These are phyloP conservation scores for Etheostoma perlongum DNA, from an alignment of 2,797 vertebrate species.

Conservation along the genomic window DNA sequence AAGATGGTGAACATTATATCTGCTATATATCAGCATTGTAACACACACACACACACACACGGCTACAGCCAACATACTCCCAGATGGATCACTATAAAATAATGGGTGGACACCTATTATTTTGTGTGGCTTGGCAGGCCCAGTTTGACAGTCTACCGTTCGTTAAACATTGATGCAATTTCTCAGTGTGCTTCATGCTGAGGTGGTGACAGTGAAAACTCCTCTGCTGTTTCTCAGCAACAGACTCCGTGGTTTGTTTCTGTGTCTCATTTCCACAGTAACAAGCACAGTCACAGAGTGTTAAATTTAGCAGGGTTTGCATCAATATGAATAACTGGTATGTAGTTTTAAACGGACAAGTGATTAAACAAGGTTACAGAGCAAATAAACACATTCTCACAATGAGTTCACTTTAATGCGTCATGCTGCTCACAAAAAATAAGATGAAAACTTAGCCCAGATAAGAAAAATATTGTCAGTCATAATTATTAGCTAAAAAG, in stretches of 20 bases:
- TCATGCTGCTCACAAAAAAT: too few species aligned
- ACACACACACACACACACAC: too few species aligned
- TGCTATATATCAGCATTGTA: neutral
- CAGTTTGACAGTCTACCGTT: slow-evolving; percentile 40
- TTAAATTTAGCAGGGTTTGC: slow-evolving; percentile 60
- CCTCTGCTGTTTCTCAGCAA: slow-evolving; percentile 76
- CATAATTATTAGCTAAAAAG: too few species aligned
- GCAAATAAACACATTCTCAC: slow-evolving; percentile 22
- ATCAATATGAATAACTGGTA: slow-evolving; percentile 45
- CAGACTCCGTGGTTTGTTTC: slow-evolving; percentile 59
- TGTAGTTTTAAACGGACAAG: slow-evolving; percentile 26
- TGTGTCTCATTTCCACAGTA: slow-evolving; percentile 65
- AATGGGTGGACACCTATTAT: slow-evolving; percentile 26
- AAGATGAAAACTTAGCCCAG: too few species aligned
- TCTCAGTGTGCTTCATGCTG: slow-evolving; percentile 49
- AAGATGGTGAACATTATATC: neutral
- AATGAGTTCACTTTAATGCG: neutral
- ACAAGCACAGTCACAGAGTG: slow-evolving; percentile 17
- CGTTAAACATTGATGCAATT: slow-evolving; percentile 61
- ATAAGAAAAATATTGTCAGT: too few species aligned
- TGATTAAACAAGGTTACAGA: slow-evolving; percentile 33
- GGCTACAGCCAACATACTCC: slow-evolving; percentile 20
- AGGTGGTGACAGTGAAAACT: slow-evolving; percentile 58
- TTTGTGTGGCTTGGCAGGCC: slow-evolving; percentile 32
- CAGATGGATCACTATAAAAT: slow-evolving; percentile 8